Evolutionary conservation across 2,113 vertebrate species (phyloP).

Genomic region (Puntigrus tetrazona): DNA sequence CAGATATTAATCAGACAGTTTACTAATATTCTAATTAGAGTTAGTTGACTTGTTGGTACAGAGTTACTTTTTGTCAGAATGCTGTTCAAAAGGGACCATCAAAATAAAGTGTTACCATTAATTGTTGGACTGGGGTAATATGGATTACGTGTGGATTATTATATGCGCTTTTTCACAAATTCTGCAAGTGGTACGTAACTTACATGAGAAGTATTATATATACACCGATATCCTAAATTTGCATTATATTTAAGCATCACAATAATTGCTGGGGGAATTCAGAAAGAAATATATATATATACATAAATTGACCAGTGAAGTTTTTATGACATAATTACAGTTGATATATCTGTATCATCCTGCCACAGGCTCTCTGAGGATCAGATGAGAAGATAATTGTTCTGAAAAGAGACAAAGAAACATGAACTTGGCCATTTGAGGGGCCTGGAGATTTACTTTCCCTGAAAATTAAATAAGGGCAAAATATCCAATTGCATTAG

Average conservation of each 20-base stretch:
- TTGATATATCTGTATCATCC: conserved; percentile 36
- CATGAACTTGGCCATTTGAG: conserved; percentile 58
- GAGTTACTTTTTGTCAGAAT: too few species aligned
- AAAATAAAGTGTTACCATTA: too few species aligned
- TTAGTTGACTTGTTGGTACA: too few species aligned
- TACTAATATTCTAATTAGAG: too few species aligned
- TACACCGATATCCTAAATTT: not conserved
- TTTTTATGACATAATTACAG: conserved; percentile 3
- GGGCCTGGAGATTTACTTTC: conserved; percentile 58
- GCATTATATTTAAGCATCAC: not conserved
- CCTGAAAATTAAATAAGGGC: conserved; percentile 56
- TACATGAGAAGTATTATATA: not conserved
- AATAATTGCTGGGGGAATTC: not conserved
- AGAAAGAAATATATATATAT: not conserved
- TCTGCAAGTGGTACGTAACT: not conserved
- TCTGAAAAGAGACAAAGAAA: conserved; percentile 57
- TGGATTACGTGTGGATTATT: too few species aligned
- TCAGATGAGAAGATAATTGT: conserved; percentile 50
- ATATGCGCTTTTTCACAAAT: too few species aligned
- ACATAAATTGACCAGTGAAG: not conserved
- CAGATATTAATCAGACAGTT: too few species aligned
- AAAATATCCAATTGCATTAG: conserved; percentile 61
- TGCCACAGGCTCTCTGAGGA: not conserved
- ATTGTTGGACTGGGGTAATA: too few species aligned
- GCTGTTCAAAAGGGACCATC: too few species aligned